phyloP scores from a whole-genome alignment of 2,888 invertebrate genomes.

The Nasonovia ribisnigri region DNA sequence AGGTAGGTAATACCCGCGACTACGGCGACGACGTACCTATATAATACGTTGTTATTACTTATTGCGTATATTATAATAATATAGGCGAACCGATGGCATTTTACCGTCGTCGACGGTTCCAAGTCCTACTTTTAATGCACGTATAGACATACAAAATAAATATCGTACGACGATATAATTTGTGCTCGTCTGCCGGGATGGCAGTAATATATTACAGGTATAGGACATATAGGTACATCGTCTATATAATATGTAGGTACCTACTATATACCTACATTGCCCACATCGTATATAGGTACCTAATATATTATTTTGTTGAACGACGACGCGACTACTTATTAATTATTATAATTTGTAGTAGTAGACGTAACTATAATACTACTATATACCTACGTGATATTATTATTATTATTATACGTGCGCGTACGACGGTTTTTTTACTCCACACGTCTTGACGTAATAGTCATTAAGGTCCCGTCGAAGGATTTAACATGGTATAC shows the following conservation, averaged over 20 bases:
- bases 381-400: neutral
- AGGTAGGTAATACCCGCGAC: neutral
- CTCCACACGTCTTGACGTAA: neutral
- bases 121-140: neutral
- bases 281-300: neutral
- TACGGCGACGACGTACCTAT: neutral
- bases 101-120: neutral
- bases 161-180: neutral
- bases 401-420: neutral
- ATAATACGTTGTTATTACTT: conserved; percentile 6
- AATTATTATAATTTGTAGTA: conserved; percentile 9
- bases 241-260: neutral
- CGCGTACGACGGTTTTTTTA: neutral
- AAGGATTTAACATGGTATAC: neutral
- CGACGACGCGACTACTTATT: conserved; percentile 17
- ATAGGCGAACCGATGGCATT: neutral
- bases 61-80: neutral
- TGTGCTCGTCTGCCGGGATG: neutral
- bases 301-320: neutral
- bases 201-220: neutral
- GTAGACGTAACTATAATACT: neutral
- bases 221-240: neutral
- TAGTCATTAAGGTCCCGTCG: neutral
- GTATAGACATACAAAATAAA: too few species aligned
- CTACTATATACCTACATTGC: neutral